Evolutionary conservation across 2,797 vertebrate genomes (phyloP).

Genomic region (Anolis apletophallus): DNA sequence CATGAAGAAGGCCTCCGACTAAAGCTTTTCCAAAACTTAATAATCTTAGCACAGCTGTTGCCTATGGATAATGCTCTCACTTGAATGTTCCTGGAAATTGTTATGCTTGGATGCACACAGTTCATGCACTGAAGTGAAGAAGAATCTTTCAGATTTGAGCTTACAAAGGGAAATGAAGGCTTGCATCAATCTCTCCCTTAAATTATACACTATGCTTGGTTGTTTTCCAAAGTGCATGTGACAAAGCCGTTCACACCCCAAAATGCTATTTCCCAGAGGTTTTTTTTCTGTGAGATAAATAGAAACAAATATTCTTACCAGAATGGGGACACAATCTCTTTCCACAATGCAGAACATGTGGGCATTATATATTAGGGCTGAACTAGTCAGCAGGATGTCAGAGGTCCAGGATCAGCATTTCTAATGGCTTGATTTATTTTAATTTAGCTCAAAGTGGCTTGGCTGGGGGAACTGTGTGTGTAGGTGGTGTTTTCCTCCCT

Average conservation of each 20-base stretch:
- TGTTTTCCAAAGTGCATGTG: background rate
- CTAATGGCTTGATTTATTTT: background rate
- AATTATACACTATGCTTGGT: conserved; percentile 9
- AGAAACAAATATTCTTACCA: background rate
- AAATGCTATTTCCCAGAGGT: conserved; percentile 3
- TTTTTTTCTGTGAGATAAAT: background rate
- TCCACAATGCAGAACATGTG: background rate
- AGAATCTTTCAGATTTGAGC: background rate
- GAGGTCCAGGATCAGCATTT: background rate
- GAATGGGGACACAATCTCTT: background rate
- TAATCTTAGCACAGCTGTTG: conserved; percentile 19
- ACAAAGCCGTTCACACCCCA: background rate
- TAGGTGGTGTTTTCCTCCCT: background rate
- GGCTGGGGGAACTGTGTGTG: background rate
- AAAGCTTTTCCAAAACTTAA: conserved; percentile 11
- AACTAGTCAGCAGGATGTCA: background rate
- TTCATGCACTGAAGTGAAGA: conserved; percentile 23
- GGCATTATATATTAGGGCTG: background rate
- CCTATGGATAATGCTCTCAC: conserved; percentile 14
- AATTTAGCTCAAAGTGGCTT: background rate
- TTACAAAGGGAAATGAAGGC: conserved; percentile 14
- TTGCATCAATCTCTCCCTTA: background rate
- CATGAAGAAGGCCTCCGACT: background rate
- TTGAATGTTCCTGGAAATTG: conserved; percentile 32
- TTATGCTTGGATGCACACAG: conserved; percentile 15